Evolutionary conservation across 2,113 vertebrate genomes (phyloP).

Genomic region (Coturnix japonica): DNA sequence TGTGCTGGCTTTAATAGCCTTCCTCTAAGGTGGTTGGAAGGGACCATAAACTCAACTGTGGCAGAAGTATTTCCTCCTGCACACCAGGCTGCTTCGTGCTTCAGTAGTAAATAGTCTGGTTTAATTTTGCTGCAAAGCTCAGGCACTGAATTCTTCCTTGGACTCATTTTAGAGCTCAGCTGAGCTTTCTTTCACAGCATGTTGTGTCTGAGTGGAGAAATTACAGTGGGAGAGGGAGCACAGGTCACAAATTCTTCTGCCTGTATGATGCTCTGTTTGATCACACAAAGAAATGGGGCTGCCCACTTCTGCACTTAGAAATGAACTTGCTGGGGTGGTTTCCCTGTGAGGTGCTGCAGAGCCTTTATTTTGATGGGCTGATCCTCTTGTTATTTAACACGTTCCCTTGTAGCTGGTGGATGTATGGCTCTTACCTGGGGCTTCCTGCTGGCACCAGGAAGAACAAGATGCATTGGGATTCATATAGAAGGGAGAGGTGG

Average conservation of each 20-base stretch:
- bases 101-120: neutral
- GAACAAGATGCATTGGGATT: neutral
- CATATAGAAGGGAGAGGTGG: neutral
- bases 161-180: neutral
- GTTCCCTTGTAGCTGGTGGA: neutral
- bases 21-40: neutral
- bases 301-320: neutral
- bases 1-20: neutral
- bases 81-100: neutral
- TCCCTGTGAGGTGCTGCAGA: neutral
- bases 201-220: neutral
- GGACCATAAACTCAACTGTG: neutral
- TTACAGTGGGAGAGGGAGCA: neutral
- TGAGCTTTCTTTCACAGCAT: neutral
- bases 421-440: neutral
- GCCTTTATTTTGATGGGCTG: neutral
- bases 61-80: neutral
- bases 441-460: accelerated
- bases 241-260: neutral
- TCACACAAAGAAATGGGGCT: neutral
- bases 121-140: neutral
- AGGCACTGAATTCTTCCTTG: neutral
- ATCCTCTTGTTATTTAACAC: neutral
- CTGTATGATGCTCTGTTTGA: accelerated
- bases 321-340: neutral